Percentiles rank a stretch among this genome's conserved stretches.
These are phyloP conservation scores for Horisme vitalbata DNA, from an alignment of 2,888 invertebrate species.

Conservation along the genomic window DNA sequence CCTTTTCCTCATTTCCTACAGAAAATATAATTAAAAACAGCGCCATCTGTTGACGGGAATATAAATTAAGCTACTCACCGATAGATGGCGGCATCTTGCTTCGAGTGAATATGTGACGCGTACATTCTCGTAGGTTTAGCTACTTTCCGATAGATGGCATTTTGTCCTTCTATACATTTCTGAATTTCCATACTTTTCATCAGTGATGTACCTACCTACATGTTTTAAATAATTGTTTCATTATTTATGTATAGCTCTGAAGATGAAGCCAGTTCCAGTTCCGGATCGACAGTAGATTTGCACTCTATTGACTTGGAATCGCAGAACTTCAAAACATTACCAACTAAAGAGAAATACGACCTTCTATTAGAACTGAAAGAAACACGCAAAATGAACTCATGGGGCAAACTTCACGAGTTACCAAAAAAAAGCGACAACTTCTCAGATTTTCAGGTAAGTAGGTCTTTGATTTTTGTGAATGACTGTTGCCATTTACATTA, in stretches of 20 bases:
- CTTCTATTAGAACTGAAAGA: slow-evolving; percentile 95
- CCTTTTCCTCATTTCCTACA: no score
- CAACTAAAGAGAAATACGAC: slow-evolving; percentile 95
- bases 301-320: slow-evolving; percentile 92
- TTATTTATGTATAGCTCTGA: slow-evolving; percentile 58
- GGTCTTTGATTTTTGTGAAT: no score
- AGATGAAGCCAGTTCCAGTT: slow-evolving; percentile 66
- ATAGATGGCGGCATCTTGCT: background rate
- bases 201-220: no score
- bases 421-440: slow-evolving; percentile 89
- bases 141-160: background rate
- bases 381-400: slow-evolving; percentile 94
- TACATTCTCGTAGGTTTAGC: no score
- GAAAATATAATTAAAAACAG: no score
- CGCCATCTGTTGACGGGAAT: background rate
- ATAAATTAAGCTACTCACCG: background rate
- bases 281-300: slow-evolving; percentile 82
- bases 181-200: no score
- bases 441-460: slow-evolving; percentile 82
- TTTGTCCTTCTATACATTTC: no score
- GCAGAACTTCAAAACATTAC: slow-evolving; percentile 89
- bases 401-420: slow-evolving; percentile 92
- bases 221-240: no score
- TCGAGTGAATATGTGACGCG: no score
- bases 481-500: no score